Evolutionary conservation across 2,797 vertebrate species (phyloP).

Genomic region (Molothrus ater): DNA sequence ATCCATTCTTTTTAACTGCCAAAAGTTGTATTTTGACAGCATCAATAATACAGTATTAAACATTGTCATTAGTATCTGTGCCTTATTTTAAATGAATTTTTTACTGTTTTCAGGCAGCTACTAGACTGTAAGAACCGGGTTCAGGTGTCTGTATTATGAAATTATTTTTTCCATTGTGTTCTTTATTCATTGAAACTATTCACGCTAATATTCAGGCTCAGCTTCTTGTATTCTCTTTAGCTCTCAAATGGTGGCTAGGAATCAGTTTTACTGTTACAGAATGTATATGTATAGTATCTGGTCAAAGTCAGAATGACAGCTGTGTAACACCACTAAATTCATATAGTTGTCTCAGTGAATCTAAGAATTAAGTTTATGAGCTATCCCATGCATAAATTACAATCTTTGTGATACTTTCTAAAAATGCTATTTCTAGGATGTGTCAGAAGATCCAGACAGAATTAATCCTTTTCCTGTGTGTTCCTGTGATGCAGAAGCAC

Average conservation of each 20-base stretch:
- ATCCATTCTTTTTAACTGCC: conserved; percentile 16
- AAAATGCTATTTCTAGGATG: not conserved
- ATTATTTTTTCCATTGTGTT: not conserved
- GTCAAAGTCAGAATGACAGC: not conserved
- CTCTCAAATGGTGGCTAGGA: not conserved
- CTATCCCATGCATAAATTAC: not conserved
- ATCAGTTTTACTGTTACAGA: not conserved
- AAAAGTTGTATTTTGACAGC: conserved; percentile 29
- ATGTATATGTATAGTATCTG: not conserved
- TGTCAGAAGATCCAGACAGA: not conserved
- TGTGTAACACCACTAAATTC: not conserved
- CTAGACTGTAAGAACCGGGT: not conserved
- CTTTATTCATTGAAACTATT: not conserved
- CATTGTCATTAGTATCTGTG: not conserved
- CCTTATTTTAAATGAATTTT: conserved; percentile 13
- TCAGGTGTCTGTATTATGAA: not conserved
- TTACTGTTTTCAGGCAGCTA: conserved; percentile 4
- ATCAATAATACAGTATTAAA: conserved; percentile 46
- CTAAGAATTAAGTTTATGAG: not conserved
- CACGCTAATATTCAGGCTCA: not conserved
- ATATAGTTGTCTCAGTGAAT: not conserved
- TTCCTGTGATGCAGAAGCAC: not conserved
- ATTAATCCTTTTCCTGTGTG: not conserved
- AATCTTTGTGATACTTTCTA: not conserved
- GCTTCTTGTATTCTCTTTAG: not conserved